phyloP scores from a whole-genome alignment of 2,113 vertebrate genomes.

The Poeciliopsis turrubarensis region DNA sequence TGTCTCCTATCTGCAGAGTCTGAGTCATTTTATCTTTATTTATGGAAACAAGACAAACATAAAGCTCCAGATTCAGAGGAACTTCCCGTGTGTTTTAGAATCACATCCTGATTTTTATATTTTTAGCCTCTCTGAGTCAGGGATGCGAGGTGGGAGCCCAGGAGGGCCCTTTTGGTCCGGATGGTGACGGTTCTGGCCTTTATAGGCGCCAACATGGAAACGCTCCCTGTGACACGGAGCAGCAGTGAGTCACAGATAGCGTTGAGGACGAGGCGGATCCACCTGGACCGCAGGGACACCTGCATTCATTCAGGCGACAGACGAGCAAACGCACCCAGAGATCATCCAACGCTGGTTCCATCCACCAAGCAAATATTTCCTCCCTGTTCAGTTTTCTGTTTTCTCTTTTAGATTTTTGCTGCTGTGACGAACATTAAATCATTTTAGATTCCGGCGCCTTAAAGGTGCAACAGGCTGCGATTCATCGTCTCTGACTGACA shows the following conservation, averaged over 20 bases:
- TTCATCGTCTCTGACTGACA: not conserved
- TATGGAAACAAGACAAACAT: conserved; percentile 57
- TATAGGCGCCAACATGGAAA: conserved; percentile 62
- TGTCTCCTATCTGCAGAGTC: conserved; percentile 3
- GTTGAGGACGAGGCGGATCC: conserved; percentile 13
- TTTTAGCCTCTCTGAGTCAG: conserved; percentile 67
- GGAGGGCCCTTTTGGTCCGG: conserved; percentile 42
- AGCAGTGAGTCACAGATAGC: conserved; percentile 67
- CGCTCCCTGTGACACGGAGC: conserved; percentile 41
- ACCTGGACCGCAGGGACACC: not conserved
- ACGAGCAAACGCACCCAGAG: not conserved
- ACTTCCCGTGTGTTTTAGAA: conserved; percentile 67
- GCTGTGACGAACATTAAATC: too few species aligned
- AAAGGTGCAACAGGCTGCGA: too few species aligned
- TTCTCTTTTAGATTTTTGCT: not conserved
- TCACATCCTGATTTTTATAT: conserved; percentile 74
- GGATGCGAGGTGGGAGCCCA: conserved; percentile 44
- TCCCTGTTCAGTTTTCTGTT: not conserved
- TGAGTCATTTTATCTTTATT: conserved; percentile 60
- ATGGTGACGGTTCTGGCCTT: conserved; percentile 56
- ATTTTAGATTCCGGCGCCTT: too few species aligned
- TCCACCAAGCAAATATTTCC: not conserved
- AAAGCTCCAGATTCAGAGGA: conserved; percentile 21
- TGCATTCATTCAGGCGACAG: not conserved
- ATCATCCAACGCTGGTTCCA: not conserved